phyloP scores from a whole-genome alignment of 37 sponge, comb jelly and placozoan genomes.

The Halichondria panicea region DNA sequence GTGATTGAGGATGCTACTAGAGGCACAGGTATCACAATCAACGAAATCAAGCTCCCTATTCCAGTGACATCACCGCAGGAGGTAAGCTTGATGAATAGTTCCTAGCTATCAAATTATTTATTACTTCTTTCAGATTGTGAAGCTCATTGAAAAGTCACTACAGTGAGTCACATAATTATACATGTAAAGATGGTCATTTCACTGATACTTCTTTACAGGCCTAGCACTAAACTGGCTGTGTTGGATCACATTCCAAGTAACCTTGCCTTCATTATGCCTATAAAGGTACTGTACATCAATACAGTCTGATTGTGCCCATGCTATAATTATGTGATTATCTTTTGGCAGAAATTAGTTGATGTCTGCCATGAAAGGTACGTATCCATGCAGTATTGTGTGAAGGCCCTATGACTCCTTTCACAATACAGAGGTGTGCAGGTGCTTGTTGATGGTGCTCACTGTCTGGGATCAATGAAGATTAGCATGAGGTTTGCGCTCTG shows the following conservation, averaged over 20 bases:
- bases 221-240: slow-evolving; percentile 59
- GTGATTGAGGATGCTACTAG: too few species aligned
- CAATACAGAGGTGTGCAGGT: slow-evolving; percentile 68
- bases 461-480: slow-evolving; percentile 71
- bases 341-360: slow-evolving; percentile 42
- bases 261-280: slow-evolving; percentile 60
- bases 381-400: not conserved
- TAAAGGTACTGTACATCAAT: slow-evolving; percentile 45
- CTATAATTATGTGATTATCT: not conserved
- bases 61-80: too few species aligned
- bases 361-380: slow-evolving; percentile 60
- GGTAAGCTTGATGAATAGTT: too few species aligned
- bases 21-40: too few species aligned
- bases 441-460: slow-evolving; percentile 93
- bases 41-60: too few species aligned
- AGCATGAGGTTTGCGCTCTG: slow-evolving; percentile 86
- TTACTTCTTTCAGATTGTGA: slow-evolving; percentile 22
- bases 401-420: not conserved
- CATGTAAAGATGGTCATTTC: not conserved
- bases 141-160: slow-evolving; percentile 22
- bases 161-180: not conserved
- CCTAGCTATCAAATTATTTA: too few species aligned
- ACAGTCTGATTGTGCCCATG: too few species aligned
- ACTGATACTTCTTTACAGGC: slow-evolving; percentile 17
- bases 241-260: slow-evolving; percentile 80